phyloP scores from a whole-genome alignment of 1,140 invertebrate genomes.

The Mylabris phalerata region DNA sequence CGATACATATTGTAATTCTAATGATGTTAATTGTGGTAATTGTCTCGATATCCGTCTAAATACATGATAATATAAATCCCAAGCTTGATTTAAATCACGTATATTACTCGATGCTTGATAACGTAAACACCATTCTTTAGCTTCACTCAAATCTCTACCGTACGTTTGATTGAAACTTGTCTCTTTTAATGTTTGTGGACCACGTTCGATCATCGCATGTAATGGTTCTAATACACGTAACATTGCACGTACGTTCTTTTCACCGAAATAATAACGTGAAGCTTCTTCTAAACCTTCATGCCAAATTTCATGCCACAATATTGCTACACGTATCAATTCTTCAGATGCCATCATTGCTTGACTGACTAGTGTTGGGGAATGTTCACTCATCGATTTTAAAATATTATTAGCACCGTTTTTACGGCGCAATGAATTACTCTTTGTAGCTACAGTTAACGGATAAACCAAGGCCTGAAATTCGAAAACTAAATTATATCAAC shows the following conservation, averaged over 20 bases:
- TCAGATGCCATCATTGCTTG: constrained; percentile 94
- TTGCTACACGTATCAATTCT: constrained; percentile 95
- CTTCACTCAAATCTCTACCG: constrained; percentile 87
- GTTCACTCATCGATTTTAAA: constrained; percentile 90
- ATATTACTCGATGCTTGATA: constrained; percentile 80
- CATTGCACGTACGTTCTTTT: constrained; percentile 92
- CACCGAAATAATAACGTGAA: constrained; percentile 90
- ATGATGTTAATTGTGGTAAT: constrained; percentile 78
- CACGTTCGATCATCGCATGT: constrained; percentile 88
- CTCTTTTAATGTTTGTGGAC: constrained; percentile 93
- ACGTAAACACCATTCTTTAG: constrained; percentile 87
- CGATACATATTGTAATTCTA: constrained; percentile 93
- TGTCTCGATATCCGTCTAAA: constrained; percentile 93
- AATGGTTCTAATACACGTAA: constrained; percentile 91
- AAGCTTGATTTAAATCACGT: constrained; percentile 92
- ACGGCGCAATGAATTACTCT: constrained; percentile 70
- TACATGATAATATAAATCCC: constrained; percentile 98
- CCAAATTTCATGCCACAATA: constrained; percentile 99
- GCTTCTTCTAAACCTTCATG: constrained; percentile 98
- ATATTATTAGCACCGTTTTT: constrained; percentile 92
- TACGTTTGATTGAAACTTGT: constrained; percentile 96
- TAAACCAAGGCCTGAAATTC: constrained; percentile 78
- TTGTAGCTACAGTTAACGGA: constrained; percentile 95
- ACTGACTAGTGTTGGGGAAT: constrained; percentile 83
- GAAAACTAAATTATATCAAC: too few relatives aligned